Conservation (phyloP, 1,140 invertebrate genomes). For the Drosophila lini region DNA sequence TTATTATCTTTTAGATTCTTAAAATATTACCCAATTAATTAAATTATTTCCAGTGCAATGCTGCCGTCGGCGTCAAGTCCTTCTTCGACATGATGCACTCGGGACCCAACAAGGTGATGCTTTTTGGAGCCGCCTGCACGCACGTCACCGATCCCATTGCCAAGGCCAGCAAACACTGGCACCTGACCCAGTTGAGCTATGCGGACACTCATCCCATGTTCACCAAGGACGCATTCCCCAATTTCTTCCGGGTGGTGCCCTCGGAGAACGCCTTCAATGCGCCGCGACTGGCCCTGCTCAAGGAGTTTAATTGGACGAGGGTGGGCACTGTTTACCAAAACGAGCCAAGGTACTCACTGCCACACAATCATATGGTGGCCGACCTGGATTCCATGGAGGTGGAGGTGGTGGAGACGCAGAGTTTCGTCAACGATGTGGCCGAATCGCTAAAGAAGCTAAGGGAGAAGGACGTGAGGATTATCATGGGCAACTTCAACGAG, state of each 20-base stretch:
- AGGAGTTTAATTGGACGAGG: conserved; percentile 98
- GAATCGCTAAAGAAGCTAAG: conserved; percentile 93
- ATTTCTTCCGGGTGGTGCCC: conserved; percentile 98
- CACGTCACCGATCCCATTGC: conserved; percentile 98
- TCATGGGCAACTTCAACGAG: conserved; percentile 98
- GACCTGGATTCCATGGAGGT: conserved; percentile 93
- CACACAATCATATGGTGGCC: conserved; percentile 95
- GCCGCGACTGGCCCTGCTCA: conserved; percentile 93
- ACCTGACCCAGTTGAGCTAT: conserved; percentile 98
- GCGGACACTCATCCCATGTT: conserved; percentile 99
- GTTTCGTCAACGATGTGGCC: conserved; percentile 95
- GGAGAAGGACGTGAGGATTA: conserved; percentile 97
- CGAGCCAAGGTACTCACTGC: conserved; percentile 96
- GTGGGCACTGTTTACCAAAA: conserved; percentile 99
- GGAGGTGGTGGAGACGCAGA: conserved; percentile 95
- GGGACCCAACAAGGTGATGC: conserved; percentile 94
- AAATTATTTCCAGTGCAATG: conserved; percentile 92
- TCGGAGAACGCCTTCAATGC: conserved; percentile 98
- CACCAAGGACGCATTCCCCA: conserved; percentile 96
- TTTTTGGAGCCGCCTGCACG: conserved; percentile 98
- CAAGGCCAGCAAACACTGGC: conserved; percentile 98
- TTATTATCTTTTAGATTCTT: neutral
- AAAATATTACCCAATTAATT: too few species aligned
- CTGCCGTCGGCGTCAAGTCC: conserved; percentile 98
- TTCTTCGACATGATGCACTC: conserved; percentile 99